Base-by-base conservation (phyloP, 1,140 invertebrate genomes). In the Carposina sasakii region DNA sequence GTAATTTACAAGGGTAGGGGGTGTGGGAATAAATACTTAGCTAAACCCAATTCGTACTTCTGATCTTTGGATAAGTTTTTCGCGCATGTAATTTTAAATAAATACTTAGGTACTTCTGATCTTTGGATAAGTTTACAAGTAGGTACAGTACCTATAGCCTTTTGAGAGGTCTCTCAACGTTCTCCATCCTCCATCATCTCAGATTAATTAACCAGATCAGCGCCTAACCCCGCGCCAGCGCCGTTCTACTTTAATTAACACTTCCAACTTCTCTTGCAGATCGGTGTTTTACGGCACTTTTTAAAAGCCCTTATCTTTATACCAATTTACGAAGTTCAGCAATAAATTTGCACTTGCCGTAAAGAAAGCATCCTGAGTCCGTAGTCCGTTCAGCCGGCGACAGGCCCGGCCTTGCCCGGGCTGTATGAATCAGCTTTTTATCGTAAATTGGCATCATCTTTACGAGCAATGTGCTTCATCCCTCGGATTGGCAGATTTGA, bases 381-480 rank as follows among this genome's bases (percentile, higher is more conserved):
- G 39, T 28, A 42, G 12, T 12, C 5, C 24, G 22, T 20, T 41
- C 33, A 19, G 1, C 22, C 23, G 40, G 30, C 16, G 28, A 17
- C 33, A 23, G 24, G 36, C 2, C 48, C 19, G 17, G 22, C 5
- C 23, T 65, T 44, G 34, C 24, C 33, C 37, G 53, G 55, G 54
- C 57, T 49, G 52, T 50, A 57, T 56, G 60, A 60, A 60, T 69
- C 57, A 58, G 60, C 54, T 63, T 71, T 68, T 67, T 67, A 71
- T 71, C 66, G 66, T 67, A 71, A 69, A 67, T 67, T 67, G 63
- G 59, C 59, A 67, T 71, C 68, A 69, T 60, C 63, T 71, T 71
- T 71, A 71, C 63, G 68, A 71, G 60, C 55, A 46, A 31, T 40
- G 52, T 57, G 52, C 44, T 48, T 59, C 54, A 59, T 54, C 50